phyloP scores from a whole-genome alignment of 2,888 invertebrate species.

The Ferrisia virgata region DNA sequence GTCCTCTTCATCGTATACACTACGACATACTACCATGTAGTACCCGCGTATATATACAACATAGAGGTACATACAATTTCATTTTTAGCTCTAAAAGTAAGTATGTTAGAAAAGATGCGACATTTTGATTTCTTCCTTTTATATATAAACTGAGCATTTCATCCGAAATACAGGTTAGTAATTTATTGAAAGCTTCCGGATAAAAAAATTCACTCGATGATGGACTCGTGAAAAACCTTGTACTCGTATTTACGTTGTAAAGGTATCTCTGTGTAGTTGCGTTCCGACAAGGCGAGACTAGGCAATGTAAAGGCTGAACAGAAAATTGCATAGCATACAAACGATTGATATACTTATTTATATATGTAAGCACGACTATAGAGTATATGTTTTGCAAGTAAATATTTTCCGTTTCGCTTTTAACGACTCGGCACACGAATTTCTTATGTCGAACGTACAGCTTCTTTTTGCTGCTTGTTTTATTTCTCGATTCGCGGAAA shows the following conservation, averaged over 20 bases:
- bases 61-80: not conserved
- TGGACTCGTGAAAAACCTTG: not conserved
- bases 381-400: not conserved
- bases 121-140: not conserved
- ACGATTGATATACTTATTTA: not conserved
- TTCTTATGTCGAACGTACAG: not conserved
- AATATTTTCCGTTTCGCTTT: not conserved
- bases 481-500: not conserved
- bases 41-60: not conserved
- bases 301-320: too few relatives aligned
- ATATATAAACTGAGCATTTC: not conserved
- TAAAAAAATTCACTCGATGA: not conserved
- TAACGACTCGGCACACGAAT: not conserved
- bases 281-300: too few relatives aligned
- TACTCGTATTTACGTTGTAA: not conserved
- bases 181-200: slow-evolving; percentile 11
- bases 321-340: not conserved
- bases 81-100: not conserved
- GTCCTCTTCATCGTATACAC: not conserved
- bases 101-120: not conserved
- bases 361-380: too few relatives aligned
- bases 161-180: not conserved
- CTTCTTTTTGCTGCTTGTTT: not conserved
- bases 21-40: too few relatives aligned
- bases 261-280: too few relatives aligned